Conservation (phyloP, 1,140 invertebrate genomes). For the Maconellicoccus hirsutus region DNA sequence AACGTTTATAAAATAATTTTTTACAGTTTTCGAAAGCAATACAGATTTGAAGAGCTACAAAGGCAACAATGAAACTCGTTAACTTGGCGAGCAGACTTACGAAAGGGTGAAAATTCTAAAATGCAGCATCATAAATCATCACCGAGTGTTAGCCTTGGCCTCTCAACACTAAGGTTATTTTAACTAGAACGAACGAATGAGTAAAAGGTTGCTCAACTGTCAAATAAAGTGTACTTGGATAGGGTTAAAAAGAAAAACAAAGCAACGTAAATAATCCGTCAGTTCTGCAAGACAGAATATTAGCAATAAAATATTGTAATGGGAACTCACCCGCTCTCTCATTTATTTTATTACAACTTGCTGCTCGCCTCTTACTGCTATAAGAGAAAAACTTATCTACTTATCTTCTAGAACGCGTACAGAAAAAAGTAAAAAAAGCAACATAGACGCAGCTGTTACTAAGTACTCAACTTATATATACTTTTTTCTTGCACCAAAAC, state of each 20-base stretch:
- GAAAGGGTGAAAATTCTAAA: neutral
- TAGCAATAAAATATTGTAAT: constrained; percentile 18
- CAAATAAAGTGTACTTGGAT: neutral
- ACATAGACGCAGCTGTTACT: neutral
- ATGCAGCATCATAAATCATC: constrained; percentile 12
- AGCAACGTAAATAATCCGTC: constrained; percentile 19
- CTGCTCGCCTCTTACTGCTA: neutral
- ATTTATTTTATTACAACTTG: neutral
- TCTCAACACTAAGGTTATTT: neutral
- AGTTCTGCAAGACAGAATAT: constrained; percentile 16
- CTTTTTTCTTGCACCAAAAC: neutral
- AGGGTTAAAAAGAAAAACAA: constrained; percentile 11
- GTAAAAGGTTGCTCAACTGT: constrained; percentile 18
- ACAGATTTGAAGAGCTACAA: neutral
- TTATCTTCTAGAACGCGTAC: neutral
- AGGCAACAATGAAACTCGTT: constrained; percentile 10
- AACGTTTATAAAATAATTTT: no score
- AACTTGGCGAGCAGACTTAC: neutral
- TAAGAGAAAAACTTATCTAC: constrained; percentile 1
- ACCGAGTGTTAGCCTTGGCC: constrained; percentile 14
- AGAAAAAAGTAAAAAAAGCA: neutral
- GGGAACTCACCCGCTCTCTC: neutral
- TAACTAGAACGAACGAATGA: neutral
- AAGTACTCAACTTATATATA: constrained; percentile 2
- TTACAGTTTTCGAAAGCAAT: no score